phyloP scores from a whole-genome alignment of 2,113 vertebrate genomes.

The Psilopsiagon aymara region DNA sequence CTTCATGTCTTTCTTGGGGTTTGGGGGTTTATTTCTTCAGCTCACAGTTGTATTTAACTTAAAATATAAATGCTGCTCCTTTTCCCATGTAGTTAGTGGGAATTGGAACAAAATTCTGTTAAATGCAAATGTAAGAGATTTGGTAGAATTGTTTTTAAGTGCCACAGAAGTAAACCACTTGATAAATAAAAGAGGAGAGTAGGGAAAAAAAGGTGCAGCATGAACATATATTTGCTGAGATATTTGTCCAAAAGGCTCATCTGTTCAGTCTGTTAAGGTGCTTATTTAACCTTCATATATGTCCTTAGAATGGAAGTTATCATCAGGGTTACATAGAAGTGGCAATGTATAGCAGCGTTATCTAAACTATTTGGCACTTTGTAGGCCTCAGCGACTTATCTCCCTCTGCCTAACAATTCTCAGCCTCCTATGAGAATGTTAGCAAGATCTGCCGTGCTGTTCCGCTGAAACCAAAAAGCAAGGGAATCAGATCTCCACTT shows the following conservation, averaged over 20 bases:
- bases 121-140: not conserved
- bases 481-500: not conserved
- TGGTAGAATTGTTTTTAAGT: not conserved
- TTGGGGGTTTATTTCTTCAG: not conserved
- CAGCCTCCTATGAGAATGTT: not conserved
- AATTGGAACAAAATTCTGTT: not conserved
- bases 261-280: not conserved
- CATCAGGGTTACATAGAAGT: not conserved
- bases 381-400: slow-evolving; percentile 34
- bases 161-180: not conserved
- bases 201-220: not conserved
- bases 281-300: slow-evolving; percentile 24
- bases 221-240: not conserved
- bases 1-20: not conserved
- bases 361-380: slow-evolving; percentile 50
- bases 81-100: not conserved
- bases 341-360: slow-evolving; percentile 5
- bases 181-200: not conserved
- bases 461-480: not conserved
- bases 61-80: not conserved
- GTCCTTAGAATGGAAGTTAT: not conserved
- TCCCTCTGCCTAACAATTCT: not conserved
- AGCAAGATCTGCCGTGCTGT: not conserved
- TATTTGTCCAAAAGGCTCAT: not conserved
- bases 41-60: not conserved